Evolutionary conservation across 2,888 invertebrate genomes (phyloP), one percentile per base, ranked within the genome.

Genomic region (Tigriopus californicus): DNA sequence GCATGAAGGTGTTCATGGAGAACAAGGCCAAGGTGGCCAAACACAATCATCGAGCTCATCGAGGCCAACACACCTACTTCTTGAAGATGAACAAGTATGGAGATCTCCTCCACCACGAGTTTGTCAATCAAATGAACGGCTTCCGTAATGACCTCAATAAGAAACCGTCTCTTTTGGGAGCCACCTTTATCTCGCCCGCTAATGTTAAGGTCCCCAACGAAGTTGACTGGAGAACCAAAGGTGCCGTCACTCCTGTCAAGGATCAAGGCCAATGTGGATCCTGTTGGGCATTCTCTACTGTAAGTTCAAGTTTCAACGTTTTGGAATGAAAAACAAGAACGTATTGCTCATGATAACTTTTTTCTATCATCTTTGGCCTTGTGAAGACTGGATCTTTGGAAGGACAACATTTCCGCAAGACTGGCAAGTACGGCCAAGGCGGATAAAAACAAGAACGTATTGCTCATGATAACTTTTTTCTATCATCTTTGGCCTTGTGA

Each of bases 231-330:
- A 79, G 89, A 67, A 68, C 75, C 60, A 69, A 80, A 63, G 90
- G 90, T 53, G 87, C 86, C 63, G 91, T 92, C 61, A 90, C 91
- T 13, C 79, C 77, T 1, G 75, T 92, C 63, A 91, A 92, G 73
- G 83, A 92, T 76, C 91, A 92, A 77, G 87, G 83, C 67, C 80
- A 80, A 67, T 90, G 90, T 72, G 89, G 89, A 62, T 86, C 86
- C 3, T 91, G 90, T 76, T 92, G 91, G 91, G 79, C 89, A 51
- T 92, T 92, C 77, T 88, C 88, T 67, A 75, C 85, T 20, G 82
- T 83, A 72, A 79, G 80, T 77, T 64, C n/a, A 46, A n/a, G n/a
- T n/a, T n/a, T n/a, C n/a, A n/a, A n/a, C n/a, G n/a, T n/a, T n/a
- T n/a, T n/a, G n/a, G n/a, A n/a, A n/a, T n/a, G n/a, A n/a, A n/a